Evolutionary conservation across 2,888 invertebrate species (phyloP).

Genomic region (Coelinius sp.): DNA sequence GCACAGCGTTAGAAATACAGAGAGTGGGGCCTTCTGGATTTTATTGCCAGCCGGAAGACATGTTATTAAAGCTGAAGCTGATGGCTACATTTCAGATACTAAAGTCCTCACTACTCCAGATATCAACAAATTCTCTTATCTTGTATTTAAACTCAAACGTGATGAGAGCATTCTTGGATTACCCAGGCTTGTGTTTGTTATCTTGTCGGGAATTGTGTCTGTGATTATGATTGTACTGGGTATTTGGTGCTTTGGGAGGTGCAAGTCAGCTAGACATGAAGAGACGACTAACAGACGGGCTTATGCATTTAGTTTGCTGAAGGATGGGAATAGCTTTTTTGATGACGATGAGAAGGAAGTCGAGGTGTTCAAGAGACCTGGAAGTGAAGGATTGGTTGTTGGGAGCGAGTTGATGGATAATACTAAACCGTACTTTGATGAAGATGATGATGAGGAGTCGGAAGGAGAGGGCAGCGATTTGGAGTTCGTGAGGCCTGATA

Average conservation of each 20-base stretch:
- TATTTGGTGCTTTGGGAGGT: constrained; percentile 75
- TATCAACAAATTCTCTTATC: constrained; percentile 51
- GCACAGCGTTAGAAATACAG: constrained; percentile 56
- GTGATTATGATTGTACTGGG: constrained; percentile 73
- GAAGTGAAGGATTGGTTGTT: constrained; percentile 45
- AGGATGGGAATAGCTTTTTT: constrained; percentile 72
- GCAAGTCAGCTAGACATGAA: constrained; percentile 66
- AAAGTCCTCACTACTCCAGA: constrained; percentile 71
- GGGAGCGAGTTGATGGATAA: constrained; percentile 43
- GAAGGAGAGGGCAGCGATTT: constrained; percentile 76
- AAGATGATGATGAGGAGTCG: constrained; percentile 76
- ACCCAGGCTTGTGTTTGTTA: constrained; percentile 83
- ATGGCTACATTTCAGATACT: constrained; percentile 75
- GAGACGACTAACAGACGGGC: constrained; percentile 69
- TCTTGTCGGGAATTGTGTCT: constrained; percentile 78
- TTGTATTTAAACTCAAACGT: constrained; percentile 79
- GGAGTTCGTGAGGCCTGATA: constrained; percentile 72
- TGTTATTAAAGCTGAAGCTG: constrained; percentile 73
- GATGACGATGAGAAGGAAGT: constrained; percentile 73
- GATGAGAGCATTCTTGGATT: constrained; percentile 82
- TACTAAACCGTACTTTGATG: constrained; percentile 78
- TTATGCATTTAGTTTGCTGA: constrained; percentile 76
- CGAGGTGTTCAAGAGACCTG: constrained; percentile 71
- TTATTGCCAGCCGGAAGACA: constrained; percentile 69
- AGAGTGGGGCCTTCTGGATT: constrained; percentile 65